Conservation (phyloP, 2,113 vertebrate species). For the Pomatostomus ruficeps region DNA sequence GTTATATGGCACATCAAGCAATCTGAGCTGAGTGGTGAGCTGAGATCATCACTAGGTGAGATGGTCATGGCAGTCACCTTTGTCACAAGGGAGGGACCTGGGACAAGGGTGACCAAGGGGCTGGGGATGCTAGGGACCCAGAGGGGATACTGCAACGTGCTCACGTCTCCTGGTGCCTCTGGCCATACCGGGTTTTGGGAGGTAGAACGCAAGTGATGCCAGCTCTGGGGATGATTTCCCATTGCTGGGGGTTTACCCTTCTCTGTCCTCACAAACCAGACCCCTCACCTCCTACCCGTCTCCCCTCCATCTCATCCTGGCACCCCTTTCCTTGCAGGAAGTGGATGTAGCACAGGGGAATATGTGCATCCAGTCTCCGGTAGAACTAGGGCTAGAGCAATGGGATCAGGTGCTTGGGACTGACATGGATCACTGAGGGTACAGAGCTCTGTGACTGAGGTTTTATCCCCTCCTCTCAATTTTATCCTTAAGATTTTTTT, state of each 20-base stretch:
- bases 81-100: not conserved
- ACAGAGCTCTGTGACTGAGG: fast-evolving
- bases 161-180: not conserved
- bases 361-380: not conserved
- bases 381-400: not conserved
- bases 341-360: not conserved
- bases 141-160: not conserved
- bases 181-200: not conserved
- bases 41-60: not conserved
- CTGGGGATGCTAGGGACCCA: too few relatives aligned
- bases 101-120: not conserved
- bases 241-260: not conserved
- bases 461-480: not conserved
- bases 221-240: not conserved
- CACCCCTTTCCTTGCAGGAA: not conserved
- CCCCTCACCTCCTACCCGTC: not conserved
- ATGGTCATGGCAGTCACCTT: not conserved
- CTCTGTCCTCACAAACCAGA: not conserved
- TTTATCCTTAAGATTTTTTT: not conserved
- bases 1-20: not conserved
- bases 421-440: not conserved
- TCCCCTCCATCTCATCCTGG: not conserved
- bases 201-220: not conserved
- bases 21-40: not conserved
- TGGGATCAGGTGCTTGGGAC: not conserved